A percentile compares a stretch with the other conserved stretches of the same genome.
phyloP scores from a whole-genome alignment of 2,888 invertebrate genomes.

The Bhutanitis thaidina region DNA sequence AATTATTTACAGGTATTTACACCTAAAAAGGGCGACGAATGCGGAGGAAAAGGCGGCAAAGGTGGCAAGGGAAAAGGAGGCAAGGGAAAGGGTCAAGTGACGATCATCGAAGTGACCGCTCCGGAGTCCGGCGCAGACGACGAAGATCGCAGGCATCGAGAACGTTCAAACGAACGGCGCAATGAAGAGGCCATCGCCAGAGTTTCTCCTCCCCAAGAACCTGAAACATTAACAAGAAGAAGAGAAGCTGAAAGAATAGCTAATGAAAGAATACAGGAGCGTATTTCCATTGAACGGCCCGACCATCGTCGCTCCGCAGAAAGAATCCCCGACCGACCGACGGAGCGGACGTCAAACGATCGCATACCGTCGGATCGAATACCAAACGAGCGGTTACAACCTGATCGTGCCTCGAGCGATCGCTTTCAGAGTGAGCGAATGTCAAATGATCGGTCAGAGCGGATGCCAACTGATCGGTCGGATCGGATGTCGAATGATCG shows the following conservation, averaged over 20 bases:
- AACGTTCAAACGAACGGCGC: conserved; percentile 49
- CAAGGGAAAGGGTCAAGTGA: conserved; percentile 86
- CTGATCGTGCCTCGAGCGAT: conserved; percentile 24
- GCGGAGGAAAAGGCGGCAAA: conserved; percentile 83
- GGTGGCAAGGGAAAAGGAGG: conserved; percentile 87
- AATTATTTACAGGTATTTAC: conserved; percentile 58
- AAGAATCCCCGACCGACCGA: conserved; percentile 41
- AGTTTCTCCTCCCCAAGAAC: conserved; percentile 54
- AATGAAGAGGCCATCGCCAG: conserved; percentile 61
- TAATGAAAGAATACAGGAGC: conserved; percentile 42
- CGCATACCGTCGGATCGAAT: conserved; percentile 30
- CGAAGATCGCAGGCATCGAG: conserved; percentile 63
- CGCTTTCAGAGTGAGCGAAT: conserved; percentile 24
- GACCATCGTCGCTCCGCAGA: conserved; percentile 46
- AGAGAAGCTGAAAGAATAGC: conserved; percentile 38
- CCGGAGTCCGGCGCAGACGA: conserved; percentile 61
- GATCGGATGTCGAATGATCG: conserved; percentile 24
- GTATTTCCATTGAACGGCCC: conserved; percentile 37
- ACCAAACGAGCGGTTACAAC: conserved; percentile 28
- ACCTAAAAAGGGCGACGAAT: conserved; percentile 81
- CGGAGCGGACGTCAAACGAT: conserved; percentile 28
- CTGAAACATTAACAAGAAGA: conserved; percentile 39
- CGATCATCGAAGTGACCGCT: conserved; percentile 81
- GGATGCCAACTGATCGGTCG: conserved; percentile 32
- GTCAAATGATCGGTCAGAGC: conserved; percentile 23